A percentile compares a stretch with the other conserved stretches of the same genome.
phyloP scores from a whole-genome alignment of 2,888 invertebrate genomes.

The Petrolisthes cinctipes region DNA sequence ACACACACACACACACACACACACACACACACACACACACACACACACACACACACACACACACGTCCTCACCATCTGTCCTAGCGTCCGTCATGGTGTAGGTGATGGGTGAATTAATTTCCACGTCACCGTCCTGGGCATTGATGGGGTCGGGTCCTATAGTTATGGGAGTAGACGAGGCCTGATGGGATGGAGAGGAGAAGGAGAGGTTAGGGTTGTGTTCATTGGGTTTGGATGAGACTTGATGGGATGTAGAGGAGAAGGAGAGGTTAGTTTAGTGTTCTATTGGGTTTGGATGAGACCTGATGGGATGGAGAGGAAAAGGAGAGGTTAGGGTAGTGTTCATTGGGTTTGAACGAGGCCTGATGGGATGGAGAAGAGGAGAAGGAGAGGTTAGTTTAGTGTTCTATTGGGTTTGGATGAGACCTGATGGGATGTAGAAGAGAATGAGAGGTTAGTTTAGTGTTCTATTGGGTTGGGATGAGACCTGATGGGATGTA shows the following conservation, averaged over 20 bases:
- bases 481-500: too few relatives aligned
- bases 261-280: not conserved
- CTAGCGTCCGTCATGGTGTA: constrained; percentile 2
- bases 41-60: not conserved
- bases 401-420: not conserved
- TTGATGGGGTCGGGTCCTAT: not conserved
- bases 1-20: constrained; percentile 4
- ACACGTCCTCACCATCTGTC: not conserved
- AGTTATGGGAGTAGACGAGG: not conserved
- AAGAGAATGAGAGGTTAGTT: too few relatives aligned
- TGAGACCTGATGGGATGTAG: too few relatives aligned
- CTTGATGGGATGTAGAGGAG: not conserved
- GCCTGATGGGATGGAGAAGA: too few relatives aligned
- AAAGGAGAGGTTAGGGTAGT: not conserved
- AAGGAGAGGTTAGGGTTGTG: too few relatives aligned
- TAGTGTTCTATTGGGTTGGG: too few relatives aligned
- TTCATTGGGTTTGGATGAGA: too few relatives aligned
- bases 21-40: not conserved
- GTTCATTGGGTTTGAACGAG: not conserved
- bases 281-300: not conserved
- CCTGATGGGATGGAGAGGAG: too few relatives aligned
- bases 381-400: not conserved
- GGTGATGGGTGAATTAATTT: not conserved
- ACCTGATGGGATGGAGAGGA: not conserved
- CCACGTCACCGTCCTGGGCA: constrained; percentile 1